Percentiles rank a stretch among this genome's conserved stretches.
phyloP scores from a whole-genome alignment of 2,888 invertebrate species.

The Cremastinae sp. region DNA sequence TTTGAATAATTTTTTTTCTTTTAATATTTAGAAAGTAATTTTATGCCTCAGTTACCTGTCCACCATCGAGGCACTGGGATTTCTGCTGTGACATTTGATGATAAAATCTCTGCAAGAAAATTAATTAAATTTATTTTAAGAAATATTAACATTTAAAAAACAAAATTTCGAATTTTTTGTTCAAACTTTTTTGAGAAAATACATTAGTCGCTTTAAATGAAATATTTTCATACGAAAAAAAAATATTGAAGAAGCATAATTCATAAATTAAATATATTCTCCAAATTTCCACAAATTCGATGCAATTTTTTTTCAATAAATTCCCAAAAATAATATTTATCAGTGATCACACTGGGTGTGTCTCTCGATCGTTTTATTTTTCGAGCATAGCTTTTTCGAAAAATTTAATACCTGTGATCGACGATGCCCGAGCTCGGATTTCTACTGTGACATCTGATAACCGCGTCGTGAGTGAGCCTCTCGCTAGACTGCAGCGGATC shows the following conservation, averaged over 20 bases:
- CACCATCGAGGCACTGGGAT: slow-evolving; percentile 80
- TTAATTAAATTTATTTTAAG: not conserved
- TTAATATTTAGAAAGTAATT: not conserved
- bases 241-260: too few relatives aligned
- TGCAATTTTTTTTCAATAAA: too few relatives aligned
- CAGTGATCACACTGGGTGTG: too few relatives aligned
- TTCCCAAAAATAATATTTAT: too few relatives aligned
- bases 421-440: slow-evolving; percentile 89
- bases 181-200: too few relatives aligned
- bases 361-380: too few relatives aligned
- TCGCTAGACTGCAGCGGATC: slow-evolving; percentile 76
- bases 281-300: too few relatives aligned
- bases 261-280: too few relatives aligned
- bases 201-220: too few relatives aligned
- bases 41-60: slow-evolving; percentile 75
- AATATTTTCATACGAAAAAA: too few relatives aligned
- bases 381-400: not conserved
- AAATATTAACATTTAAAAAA: too few relatives aligned
- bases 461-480: slow-evolving; percentile 78
- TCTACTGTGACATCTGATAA: slow-evolving; percentile 90
- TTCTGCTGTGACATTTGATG: slow-evolving; percentile 81
- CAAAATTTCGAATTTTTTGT: too few relatives aligned
- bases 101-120: slow-evolving; percentile 78
- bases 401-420: slow-evolving; percentile 82
- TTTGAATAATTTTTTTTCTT: slow-evolving; percentile 7